These are phyloP conservation scores for Oplegnathus fasciatus DNA, from an alignment of 2,113 vertebrate genomes.

Conservation along the genomic window DNA sequence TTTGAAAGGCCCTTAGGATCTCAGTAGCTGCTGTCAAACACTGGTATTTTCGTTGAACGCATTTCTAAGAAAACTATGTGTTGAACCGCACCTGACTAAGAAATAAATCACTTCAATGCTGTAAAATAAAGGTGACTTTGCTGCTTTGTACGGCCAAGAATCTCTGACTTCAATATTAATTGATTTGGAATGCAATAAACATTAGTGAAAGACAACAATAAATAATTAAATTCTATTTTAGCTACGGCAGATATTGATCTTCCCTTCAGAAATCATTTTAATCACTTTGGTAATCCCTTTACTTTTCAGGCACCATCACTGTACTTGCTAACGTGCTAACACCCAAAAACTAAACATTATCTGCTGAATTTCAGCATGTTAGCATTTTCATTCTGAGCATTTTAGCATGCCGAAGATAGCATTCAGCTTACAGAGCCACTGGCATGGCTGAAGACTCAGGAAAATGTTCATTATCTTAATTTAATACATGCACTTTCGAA, in stretches of 20 bases:
- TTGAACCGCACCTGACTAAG: constrained; percentile 58
- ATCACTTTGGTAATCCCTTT: background rate
- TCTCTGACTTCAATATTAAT: constrained; percentile 28
- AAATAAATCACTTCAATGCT: constrained; percentile 50
- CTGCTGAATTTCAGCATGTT: background rate
- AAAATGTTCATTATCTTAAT: constrained; percentile 16
- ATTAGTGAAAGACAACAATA: constrained; percentile 27
- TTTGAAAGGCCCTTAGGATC: constrained; percentile 64
- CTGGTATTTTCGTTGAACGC: constrained; percentile 76
- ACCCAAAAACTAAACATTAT: background rate
- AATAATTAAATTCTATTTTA: constrained; percentile 32
- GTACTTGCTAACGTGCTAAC: background rate
- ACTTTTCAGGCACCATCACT: background rate
- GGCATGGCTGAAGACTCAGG: background rate
- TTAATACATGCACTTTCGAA: background rate
- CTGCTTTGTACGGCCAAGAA: constrained; percentile 18
- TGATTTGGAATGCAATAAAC: constrained; percentile 30
- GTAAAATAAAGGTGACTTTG: constrained; percentile 53
- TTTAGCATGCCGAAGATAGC: background rate
- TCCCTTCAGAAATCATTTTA: background rate
- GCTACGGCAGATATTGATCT: background rate
- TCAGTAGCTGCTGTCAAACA: constrained; percentile 63
- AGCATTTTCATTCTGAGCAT: background rate
- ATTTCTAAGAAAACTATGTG: constrained; percentile 63
- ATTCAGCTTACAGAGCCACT: background rate